Evolutionary conservation across 2,888 invertebrate species (phyloP), one percentile per base, ranked within the genome.

Genomic region (Leuctra nigra): DNA sequence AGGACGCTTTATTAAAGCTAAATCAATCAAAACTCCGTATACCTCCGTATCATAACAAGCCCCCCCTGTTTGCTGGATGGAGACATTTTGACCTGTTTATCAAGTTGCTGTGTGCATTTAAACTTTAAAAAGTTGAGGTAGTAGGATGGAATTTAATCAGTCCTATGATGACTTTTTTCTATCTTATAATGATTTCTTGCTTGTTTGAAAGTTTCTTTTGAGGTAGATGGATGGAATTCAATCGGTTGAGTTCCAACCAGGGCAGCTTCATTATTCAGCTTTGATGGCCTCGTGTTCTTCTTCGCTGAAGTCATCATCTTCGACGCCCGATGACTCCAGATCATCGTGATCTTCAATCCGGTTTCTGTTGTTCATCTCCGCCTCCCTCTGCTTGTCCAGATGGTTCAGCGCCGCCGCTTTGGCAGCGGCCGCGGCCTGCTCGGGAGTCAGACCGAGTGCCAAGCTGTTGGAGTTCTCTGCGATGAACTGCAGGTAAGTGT

Each of bases 401-500:
- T 87, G 87, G 69, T 87, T 78, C 3, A 65, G 65, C 3, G 64
- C 62, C 39, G 64, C 63, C n/a, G 64, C 65, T n/a, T 88, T 87
- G 63, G 84, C 80, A 16, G 71, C 67, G 1, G 72, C 72, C 0
- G 78, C 77, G 1, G 83, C 82, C 64, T 84, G 84, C 60, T 84
- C 84, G 48, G 81, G 78, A 61, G 78, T 77, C 70, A 83, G 77
- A 11, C 80, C 79, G 76, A 81, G 78, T 57, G 65, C 64, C 14
- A 77, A 69, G 75, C 86, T 81, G 60, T 84, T 82, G 53, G 87
- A 84, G 68, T 87, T 91, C 70, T 91, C 91, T 1, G 89, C 87
- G 66, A 92, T 90, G 67, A 90, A 85, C 70, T 92, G 91, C 60
- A 92, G 78, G 70, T 92, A 92, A 13, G 91, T 91, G 71, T 92